Evolutionary conservation across 1,140 invertebrate genomes (phyloP).

Genomic region (Drosophila repleta): DNA sequence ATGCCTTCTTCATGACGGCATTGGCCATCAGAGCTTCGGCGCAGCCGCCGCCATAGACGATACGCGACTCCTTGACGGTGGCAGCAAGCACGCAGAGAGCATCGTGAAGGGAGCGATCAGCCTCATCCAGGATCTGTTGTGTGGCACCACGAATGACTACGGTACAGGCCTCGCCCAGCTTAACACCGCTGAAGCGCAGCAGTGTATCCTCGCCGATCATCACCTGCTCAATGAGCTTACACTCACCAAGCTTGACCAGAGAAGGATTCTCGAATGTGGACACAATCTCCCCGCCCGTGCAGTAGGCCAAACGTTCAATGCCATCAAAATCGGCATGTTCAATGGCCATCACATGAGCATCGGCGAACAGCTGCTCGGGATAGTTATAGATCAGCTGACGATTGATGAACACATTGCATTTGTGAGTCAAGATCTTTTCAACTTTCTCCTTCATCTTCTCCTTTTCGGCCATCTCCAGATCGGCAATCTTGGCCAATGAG

Average conservation of each 20-base stretch:
- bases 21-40: conserved; percentile 98
- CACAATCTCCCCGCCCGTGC: conserved; percentile 99
- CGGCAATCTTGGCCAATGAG: conserved; percentile 98
- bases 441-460: conserved; percentile 99
- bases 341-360: conserved; percentile 99
- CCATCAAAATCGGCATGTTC: conserved; percentile 99
- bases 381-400: conserved; percentile 99
- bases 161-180: conserved; percentile 98
- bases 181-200: conserved; percentile 97
- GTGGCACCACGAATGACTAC: conserved; percentile 99
- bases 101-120: conserved; percentile 98
- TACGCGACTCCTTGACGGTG: conserved; percentile 96
- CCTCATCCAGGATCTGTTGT: conserved; percentile 99
- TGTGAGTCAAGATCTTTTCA: conserved; percentile 97
- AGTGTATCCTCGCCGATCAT: conserved; percentile 99
- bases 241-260: conserved; percentile 95
- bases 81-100: conserved; percentile 98
- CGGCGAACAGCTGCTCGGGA: conserved; percentile 99
- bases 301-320: conserved; percentile 97
- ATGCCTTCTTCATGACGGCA: conserved; percentile 93
- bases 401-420: conserved; percentile 99
- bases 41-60: conserved; percentile 96
- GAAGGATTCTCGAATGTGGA: conserved; percentile 99
- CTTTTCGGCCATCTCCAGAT: conserved; percentile 98
- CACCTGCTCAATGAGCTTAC: conserved; percentile 98